Evolutionary conservation across 2,797 vertebrate species (phyloP).

Genomic region (Columba guinea): DNA sequence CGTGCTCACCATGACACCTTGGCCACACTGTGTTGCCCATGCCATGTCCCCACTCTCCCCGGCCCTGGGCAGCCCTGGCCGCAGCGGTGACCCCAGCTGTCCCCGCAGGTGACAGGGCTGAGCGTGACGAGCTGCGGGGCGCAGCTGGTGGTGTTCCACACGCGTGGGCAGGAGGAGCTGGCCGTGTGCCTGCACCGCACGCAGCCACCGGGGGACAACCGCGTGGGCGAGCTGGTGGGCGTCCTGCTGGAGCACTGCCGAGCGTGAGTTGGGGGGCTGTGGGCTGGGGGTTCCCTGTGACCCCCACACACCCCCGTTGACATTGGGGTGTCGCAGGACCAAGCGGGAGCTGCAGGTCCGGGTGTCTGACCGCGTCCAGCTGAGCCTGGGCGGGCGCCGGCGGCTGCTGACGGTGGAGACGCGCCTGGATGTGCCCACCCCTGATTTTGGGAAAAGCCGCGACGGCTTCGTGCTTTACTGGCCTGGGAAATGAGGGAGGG

Average conservation of each 20-base stretch:
- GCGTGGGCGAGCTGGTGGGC: slow-evolving; percentile 89
- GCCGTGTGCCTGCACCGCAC: slow-evolving; percentile 85
- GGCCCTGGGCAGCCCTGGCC: rapidly evolving
- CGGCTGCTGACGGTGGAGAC: slow-evolving; percentile 61
- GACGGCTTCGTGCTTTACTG: slow-evolving; percentile 68
- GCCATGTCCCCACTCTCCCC: not conserved
- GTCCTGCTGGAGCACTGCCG: slow-evolving; percentile 82
- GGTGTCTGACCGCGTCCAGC: slow-evolving; percentile 70
- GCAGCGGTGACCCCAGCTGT: rapidly evolving
- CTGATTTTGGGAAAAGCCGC: slow-evolving; percentile 63
- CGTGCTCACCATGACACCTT: too few relatives aligned
- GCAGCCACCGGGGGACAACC: slow-evolving; percentile 79
- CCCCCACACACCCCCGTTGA: rapidly evolving
- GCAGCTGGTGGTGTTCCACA: slow-evolving; percentile 90
- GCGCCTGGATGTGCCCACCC: not conserved
- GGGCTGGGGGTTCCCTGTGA: rapidly evolving
- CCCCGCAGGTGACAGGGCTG: slow-evolving; percentile 83
- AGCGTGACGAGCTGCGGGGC: slow-evolving; percentile 86
- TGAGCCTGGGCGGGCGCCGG: slow-evolving; percentile 55
- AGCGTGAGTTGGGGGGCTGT: slow-evolving; percentile 67
- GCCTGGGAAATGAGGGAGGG: not conserved
- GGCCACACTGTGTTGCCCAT: too few relatives aligned
- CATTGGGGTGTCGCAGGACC: not conserved
- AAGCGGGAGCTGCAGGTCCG: slow-evolving; percentile 58
- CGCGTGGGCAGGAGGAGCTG: slow-evolving; percentile 78